These are phyloP conservation scores for Sitodiplosis mosellana DNA, from an alignment of 1,140 invertebrate genomes.

Conservation along the genomic window DNA sequence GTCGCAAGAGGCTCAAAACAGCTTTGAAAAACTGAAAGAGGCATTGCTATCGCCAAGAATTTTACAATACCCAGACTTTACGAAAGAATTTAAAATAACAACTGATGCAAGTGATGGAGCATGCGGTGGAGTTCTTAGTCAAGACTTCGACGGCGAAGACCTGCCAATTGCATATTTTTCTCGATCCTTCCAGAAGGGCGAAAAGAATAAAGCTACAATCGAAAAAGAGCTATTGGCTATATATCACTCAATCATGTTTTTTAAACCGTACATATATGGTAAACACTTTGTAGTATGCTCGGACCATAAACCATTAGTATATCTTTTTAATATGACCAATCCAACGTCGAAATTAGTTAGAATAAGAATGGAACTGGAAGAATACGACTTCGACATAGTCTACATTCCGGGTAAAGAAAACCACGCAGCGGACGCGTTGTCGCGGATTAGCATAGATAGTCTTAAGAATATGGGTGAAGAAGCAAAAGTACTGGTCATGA, in stretches of 20 bases:
- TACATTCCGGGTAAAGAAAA: slow-evolving; percentile 9
- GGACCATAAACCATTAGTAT: slow-evolving; percentile 29
- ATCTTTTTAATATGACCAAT: slow-evolving; percentile 26
- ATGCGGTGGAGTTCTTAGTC: slow-evolving; percentile 11
- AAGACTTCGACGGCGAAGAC: slow-evolving; percentile 4
- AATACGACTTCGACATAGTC: slow-evolving; percentile 18
- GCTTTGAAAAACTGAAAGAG: neutral
- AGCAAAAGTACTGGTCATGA: too few species aligned
- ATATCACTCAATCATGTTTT: slow-evolving; percentile 24
- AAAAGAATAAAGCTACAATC: slow-evolving; percentile 13
- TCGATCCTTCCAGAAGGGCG: slow-evolving; percentile 16
- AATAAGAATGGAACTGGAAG: slow-evolving; percentile 23
- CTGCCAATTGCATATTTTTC: slow-evolving; percentile 11
- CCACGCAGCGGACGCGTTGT: slow-evolving; percentile 5
- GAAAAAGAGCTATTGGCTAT: slow-evolving; percentile 19
- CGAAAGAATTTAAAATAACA: slow-evolving; percentile 1
- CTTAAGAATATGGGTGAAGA: too few species aligned
- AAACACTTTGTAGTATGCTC: slow-evolving; percentile 26
- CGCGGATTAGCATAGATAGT: neutral
- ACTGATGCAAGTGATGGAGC: neutral
- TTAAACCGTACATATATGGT: slow-evolving; percentile 25
- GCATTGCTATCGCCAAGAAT: neutral
- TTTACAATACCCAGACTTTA: slow-evolving; percentile 1
- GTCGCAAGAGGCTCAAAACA: neutral
- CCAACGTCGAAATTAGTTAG: slow-evolving; percentile 27